phyloP scores from a whole-genome alignment of 1,140 invertebrate species.

The Tribolium castaneum region DNA sequence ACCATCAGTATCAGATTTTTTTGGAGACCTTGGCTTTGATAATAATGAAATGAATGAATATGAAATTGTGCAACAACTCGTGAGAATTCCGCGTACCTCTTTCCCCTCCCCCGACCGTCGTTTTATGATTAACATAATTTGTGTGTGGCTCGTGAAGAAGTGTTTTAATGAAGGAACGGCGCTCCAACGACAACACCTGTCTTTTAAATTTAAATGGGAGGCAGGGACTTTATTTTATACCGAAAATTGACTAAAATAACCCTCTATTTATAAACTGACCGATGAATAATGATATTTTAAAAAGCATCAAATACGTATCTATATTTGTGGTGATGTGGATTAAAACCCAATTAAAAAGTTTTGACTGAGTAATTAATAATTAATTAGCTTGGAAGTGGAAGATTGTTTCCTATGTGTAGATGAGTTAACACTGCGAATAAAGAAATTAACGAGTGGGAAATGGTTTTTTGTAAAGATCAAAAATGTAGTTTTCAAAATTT shows the following conservation, averaged over 20 bases:
- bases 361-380: too few species aligned
- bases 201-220: constrained; percentile 2
- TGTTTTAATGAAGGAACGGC: neutral
- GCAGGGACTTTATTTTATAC: neutral
- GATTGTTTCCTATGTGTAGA: too few species aligned
- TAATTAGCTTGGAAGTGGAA: too few species aligned
- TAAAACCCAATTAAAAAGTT: neutral
- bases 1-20: constrained; percentile 3
- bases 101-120: neutral
- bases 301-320: neutral
- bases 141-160: neutral
- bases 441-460: too few species aligned
- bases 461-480: too few species aligned
- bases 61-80: constrained; percentile 26
- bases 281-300: neutral
- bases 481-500: too few species aligned
- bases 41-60: constrained; percentile 46
- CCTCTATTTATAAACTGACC: neutral
- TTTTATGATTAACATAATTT: constrained; percentile 11
- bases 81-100: constrained; percentile 8
- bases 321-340: neutral
- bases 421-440: too few species aligned
- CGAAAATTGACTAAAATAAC: neutral
- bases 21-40: constrained; percentile 38
- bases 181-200: neutral